These are phyloP conservation scores for Gallirallus australis DNA, from an alignment of 2,797 vertebrate species.

Conservation along the genomic window DNA sequence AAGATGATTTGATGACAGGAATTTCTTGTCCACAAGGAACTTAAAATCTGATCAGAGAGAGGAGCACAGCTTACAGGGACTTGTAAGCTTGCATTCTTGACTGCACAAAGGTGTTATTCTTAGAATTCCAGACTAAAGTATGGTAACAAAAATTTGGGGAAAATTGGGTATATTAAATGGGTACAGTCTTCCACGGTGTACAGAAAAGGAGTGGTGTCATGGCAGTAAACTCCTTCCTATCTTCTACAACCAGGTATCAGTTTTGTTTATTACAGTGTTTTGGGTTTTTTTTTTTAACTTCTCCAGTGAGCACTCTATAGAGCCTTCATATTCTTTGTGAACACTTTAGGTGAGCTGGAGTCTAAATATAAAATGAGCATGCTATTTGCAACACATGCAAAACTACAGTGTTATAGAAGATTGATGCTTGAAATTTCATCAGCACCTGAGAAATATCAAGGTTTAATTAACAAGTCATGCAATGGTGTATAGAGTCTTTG, in stretches of 20 bases:
- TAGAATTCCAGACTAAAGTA: background rate
- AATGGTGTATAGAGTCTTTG: conserved; percentile 29
- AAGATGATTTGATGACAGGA: background rate
- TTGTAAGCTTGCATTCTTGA: background rate
- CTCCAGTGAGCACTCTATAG: background rate
- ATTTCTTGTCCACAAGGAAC: background rate
- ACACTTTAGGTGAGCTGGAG: background rate
- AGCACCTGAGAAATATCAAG: conserved; percentile 66
- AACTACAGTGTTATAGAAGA: conserved; percentile 37
- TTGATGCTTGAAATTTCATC: conserved; percentile 50
- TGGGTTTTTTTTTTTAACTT: background rate
- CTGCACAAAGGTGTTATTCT: background rate
- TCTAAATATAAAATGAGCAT: background rate
- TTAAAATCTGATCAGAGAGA: background rate
- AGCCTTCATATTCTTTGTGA: background rate
- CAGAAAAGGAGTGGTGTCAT: background rate
- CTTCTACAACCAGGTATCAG: rapidly evolving
- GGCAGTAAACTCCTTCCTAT: background rate
- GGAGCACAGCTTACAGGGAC: background rate
- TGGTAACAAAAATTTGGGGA: rapidly evolving
- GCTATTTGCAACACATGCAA: background rate
- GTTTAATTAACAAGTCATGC: conserved; percentile 71
- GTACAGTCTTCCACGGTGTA: background rate
- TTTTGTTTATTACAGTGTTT: background rate
- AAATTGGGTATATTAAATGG: background rate